Evolutionary conservation across 2,888 invertebrate genomes (phyloP).

Genomic region (Tiliacea aurago): DNA sequence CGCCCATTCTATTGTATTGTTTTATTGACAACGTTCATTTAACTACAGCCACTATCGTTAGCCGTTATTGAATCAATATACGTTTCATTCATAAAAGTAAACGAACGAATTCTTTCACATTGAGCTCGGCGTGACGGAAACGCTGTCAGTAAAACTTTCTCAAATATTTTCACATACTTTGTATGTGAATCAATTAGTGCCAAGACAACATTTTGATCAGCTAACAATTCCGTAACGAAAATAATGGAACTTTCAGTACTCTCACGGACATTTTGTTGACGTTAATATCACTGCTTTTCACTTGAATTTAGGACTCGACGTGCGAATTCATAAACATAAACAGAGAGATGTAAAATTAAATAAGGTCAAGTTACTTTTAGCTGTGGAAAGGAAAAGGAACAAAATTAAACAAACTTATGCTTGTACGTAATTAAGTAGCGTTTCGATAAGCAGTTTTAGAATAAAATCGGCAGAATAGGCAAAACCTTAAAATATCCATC

Average conservation of each 20-base stretch:
- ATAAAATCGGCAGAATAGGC: not conserved
- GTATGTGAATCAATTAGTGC: constrained; percentile 65
- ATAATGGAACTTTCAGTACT: constrained; percentile 57
- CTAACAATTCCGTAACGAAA: constrained; percentile 58
- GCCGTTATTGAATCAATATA: constrained; percentile 60
- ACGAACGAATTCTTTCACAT: constrained; percentile 61
- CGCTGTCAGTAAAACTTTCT: constrained; percentile 60
- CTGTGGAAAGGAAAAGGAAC: constrained; percentile 31
- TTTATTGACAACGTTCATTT: constrained; percentile 66
- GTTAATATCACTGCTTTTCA: constrained; percentile 56
- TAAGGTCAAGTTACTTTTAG: constrained; percentile 46
- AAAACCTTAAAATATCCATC: not conserved
- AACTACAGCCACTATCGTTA: constrained; percentile 62
- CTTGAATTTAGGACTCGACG: constrained; percentile 27
- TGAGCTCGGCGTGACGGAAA: constrained; percentile 59
- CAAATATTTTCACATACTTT: constrained; percentile 67
- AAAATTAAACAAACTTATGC: constrained; percentile 20
- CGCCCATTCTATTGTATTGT: constrained; percentile 60
- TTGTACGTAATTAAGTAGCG: constrained; percentile 4
- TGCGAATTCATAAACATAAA: constrained; percentile 14
- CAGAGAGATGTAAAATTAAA: constrained; percentile 23
- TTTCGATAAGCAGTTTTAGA: not conserved
- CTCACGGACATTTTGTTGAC: constrained; percentile 54
- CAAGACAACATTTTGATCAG: constrained; percentile 62
- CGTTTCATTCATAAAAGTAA: constrained; percentile 68